Evolutionary conservation across 2,797 vertebrate genomes (phyloP).

Genomic region (Rhadinocentrus ornatus): DNA sequence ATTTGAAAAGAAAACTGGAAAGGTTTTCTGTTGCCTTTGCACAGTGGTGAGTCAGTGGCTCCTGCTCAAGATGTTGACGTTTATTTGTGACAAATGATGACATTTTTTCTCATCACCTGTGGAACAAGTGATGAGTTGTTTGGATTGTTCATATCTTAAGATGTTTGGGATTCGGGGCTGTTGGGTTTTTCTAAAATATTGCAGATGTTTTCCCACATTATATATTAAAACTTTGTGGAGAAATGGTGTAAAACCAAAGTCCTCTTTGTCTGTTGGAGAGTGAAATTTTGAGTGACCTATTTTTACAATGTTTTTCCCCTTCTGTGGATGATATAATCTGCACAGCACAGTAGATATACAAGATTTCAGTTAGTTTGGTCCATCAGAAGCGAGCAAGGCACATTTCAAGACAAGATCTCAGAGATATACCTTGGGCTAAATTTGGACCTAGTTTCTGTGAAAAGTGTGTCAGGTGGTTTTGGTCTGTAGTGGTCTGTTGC

Average conservation of each 20-base stretch:
- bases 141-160: conserved; percentile 3
- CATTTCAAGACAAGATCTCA: conserved; percentile 8
- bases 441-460: conserved; percentile 18
- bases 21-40: conserved; percentile 37
- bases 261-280: neutral
- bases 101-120: conserved; percentile 30
- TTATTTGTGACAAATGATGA: conserved; percentile 26
- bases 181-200: neutral
- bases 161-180: conserved; percentile 1
- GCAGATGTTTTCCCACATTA: neutral
- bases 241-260: neutral
- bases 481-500: conserved; percentile 45
- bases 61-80: conserved; percentile 30
- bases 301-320: conserved; percentile 17
- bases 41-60: conserved; percentile 69
- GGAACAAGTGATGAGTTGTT: conserved; percentile 46
- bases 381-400: neutral
- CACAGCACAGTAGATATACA: conserved; percentile 14
- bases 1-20: conserved; percentile 42
- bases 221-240: neutral
- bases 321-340: conserved; percentile 5
- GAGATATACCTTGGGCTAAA: conserved; percentile 8
- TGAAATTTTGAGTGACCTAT: conserved; percentile 4
- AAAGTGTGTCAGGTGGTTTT: conserved; percentile 53
- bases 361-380: neutral